phyloP scores from a whole-genome alignment of 1,140 invertebrate species.

The Anagrus nilaparvatae region DNA sequence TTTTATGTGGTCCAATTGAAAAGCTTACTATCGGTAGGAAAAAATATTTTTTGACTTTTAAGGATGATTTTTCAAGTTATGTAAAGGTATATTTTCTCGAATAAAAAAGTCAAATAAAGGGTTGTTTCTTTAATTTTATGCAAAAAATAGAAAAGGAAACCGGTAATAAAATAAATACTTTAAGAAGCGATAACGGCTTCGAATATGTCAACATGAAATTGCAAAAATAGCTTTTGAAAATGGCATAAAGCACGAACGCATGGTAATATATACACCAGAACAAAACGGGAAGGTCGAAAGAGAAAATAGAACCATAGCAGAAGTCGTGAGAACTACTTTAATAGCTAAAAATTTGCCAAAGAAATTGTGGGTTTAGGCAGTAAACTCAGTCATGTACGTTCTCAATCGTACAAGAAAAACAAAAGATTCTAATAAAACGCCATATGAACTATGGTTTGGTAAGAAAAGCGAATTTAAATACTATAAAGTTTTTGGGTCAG shows the following conservation, averaged over 20 bases:
- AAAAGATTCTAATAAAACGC: constrained; percentile 15
- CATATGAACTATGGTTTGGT: constrained; percentile 22
- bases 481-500: constrained; percentile 21
- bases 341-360: constrained; percentile 6
- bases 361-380: constrained; percentile 17
- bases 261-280: constrained; percentile 22
- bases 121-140: constrained; percentile 20
- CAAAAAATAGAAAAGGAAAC: constrained; percentile 18
- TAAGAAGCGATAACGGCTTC: constrained; percentile 23
- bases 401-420: constrained; percentile 14
- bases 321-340: constrained; percentile 20
- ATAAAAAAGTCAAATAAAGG: constrained; percentile 25
- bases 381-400: constrained; percentile 13
- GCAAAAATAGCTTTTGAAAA: constrained; percentile 1
- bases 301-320: constrained; percentile 27
- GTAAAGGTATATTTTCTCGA: constrained; percentile 29
- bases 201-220: constrained; percentile 22
- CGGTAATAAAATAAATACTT: constrained; percentile 16
- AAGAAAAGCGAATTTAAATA: constrained; percentile 19
- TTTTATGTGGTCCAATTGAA: constrained; percentile 39
- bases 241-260: constrained; percentile 15
- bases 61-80: constrained; percentile 36
- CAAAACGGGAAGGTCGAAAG: constrained; percentile 29
- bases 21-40: constrained; percentile 23
- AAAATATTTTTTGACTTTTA: constrained; percentile 32